A percentile compares a stretch with the other conserved stretches of the same genome.
Conservation (phyloP, 2,888 invertebrate species). For the Scaptomyza reducta region DNA sequence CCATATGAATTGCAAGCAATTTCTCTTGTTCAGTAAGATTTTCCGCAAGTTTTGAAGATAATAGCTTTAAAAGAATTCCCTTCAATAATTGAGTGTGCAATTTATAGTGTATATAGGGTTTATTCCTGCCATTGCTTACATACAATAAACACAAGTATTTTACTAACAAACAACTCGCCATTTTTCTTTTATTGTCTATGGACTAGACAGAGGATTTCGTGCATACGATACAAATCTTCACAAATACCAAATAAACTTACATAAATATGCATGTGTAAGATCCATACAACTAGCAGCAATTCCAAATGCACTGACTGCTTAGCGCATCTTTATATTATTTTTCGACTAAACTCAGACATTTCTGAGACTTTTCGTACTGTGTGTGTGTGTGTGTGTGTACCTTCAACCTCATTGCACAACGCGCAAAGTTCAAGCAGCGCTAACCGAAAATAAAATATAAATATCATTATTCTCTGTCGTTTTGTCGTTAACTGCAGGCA, state of each 20-base stretch:
- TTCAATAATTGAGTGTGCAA: neutral
- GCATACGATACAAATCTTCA: conserved; percentile 52
- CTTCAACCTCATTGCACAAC: conserved; percentile 4
- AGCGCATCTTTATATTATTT: neutral
- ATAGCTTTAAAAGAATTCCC: neutral
- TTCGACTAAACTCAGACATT: neutral
- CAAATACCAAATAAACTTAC: conserved; percentile 8
- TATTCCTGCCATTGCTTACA: too few species aligned
- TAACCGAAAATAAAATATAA: conserved; percentile 6
- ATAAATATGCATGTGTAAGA: conserved; percentile 16
- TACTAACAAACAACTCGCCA: neutral
- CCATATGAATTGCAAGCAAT: conserved; percentile 3
- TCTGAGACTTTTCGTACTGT: neutral
- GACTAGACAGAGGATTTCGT: conserved; percentile 55
- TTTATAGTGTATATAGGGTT: too few species aligned
- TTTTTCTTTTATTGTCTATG: conserved; percentile 3
- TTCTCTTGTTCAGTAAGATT: too few species aligned
- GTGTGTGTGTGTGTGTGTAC: neutral
- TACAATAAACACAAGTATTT: too few species aligned
- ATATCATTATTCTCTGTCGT: conserved; percentile 11
- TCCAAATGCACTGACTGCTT: conserved; percentile 3
- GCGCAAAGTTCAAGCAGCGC: conserved; percentile 7
- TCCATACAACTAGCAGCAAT: neutral
- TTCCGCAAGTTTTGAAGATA: neutral
- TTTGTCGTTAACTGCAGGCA: neutral